A percentile compares a stretch with the other conserved stretches of the same genome.
phyloP scores from a whole-genome alignment of 2,797 vertebrate genomes.

The Phylloscopus collybita region DNA sequence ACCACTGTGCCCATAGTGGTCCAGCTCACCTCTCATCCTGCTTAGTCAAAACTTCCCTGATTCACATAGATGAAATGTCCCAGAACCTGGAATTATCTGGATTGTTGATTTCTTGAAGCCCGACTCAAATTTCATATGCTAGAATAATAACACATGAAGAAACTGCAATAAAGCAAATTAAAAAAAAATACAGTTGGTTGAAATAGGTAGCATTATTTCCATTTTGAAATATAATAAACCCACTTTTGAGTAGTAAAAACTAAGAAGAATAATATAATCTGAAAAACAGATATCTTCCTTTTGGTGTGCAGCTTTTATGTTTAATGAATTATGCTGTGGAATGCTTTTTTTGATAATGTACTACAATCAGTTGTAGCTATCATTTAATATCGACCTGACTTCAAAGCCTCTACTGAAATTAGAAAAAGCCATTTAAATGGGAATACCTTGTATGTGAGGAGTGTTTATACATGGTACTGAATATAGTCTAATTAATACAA shows the following conservation, averaged over 20 bases:
- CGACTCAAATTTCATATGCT: background rate
- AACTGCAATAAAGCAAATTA: background rate
- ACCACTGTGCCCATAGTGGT: background rate
- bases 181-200: background rate
- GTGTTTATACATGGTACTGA: background rate
- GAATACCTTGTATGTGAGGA: background rate
- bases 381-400: background rate
- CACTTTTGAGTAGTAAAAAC: background rate
- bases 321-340: background rate
- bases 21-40: background rate
- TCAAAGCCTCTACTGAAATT: background rate
- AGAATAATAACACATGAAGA: background rate
- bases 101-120: background rate
- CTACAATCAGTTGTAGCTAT: background rate
- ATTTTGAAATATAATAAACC: background rate
- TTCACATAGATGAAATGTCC: background rate
- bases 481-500: background rate
- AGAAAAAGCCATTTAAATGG: background rate
- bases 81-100: background rate
- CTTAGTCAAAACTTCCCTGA: background rate
- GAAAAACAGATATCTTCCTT: background rate
- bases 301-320: background rate
- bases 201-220: background rate
- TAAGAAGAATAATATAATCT: background rate
- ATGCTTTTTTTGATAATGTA: background rate